Evolutionary conservation across 2,113 vertebrate species (phyloP).

Genomic region (Neolamprologus brichardi): DNA sequence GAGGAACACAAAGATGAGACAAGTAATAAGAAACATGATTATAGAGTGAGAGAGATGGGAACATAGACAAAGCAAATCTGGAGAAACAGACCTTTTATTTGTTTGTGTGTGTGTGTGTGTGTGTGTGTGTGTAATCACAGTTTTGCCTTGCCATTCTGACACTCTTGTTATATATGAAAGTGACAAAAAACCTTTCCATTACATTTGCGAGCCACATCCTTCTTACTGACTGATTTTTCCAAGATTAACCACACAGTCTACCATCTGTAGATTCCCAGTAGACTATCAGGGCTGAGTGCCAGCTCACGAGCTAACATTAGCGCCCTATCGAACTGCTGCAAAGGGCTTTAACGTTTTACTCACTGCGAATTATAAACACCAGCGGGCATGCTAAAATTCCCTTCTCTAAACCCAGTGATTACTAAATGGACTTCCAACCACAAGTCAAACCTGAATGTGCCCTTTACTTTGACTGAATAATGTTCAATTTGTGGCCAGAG

Average conservation of each 20-base stretch:
- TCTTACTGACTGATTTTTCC: slow-evolving; percentile 11
- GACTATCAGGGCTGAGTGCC: not conserved
- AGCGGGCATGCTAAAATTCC: not conserved
- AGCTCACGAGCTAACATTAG: not conserved
- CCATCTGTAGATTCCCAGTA: not conserved
- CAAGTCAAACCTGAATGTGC: not conserved
- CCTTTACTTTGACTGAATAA: not conserved
- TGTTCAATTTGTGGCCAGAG: slow-evolving; percentile 1
- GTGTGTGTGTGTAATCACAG: slow-evolving; percentile 3
- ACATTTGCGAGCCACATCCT: not conserved
- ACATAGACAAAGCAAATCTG: slow-evolving; percentile 19
- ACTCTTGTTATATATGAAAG: not conserved
- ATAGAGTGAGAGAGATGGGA: not conserved
- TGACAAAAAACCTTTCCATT: slow-evolving; percentile 10
- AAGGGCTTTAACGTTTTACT: not conserved
- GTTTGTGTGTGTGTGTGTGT: not conserved
- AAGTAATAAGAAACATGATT: not conserved
- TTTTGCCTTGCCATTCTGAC: slow-evolving; percentile 26
- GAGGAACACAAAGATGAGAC: not conserved
- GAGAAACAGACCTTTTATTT: slow-evolving; percentile 18
- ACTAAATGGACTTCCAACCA: not conserved
- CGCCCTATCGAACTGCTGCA: not conserved
- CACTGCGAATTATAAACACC: not conserved
- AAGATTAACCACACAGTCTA: not conserved
- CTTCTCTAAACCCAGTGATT: not conserved